These are phyloP conservation scores for Hippocampus kuda DNA, from an alignment of 2,797 vertebrate genomes.

Conservation along the genomic window DNA sequence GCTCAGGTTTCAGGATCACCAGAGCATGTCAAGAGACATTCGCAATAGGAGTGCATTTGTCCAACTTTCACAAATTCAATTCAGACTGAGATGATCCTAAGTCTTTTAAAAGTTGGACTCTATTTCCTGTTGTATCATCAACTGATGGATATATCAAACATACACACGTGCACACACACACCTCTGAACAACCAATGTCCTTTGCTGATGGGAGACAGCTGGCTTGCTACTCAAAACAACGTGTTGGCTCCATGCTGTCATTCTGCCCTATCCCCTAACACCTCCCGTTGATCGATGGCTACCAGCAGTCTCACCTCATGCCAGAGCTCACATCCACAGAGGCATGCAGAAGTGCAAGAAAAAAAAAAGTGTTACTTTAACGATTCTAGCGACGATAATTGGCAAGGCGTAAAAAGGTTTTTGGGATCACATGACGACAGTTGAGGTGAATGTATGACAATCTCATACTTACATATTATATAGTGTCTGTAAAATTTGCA, in stretches of 20 bases:
- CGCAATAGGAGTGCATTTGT: not conserved
- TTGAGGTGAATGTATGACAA: not conserved
- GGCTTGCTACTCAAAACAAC: conserved; percentile 20
- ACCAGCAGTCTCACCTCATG: conserved; percentile 25
- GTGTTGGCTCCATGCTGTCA: conserved; percentile 29
- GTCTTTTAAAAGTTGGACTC: not conserved
- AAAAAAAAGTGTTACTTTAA: not conserved
- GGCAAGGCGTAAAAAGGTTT: not conserved
- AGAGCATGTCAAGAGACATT: too few species aligned
- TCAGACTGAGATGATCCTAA: not conserved
- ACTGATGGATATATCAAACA: not conserved
- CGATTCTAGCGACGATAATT: not conserved
- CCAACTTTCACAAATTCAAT: not conserved
- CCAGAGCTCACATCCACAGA: not conserved
- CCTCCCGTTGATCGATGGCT: conserved; percentile 40
- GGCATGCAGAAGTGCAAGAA: not conserved
- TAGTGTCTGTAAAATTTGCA: not conserved
- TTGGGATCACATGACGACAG: not conserved
- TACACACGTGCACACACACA: conserved; percentile 5
- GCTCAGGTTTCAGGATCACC: too few species aligned
- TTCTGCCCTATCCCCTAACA: conserved; percentile 26
- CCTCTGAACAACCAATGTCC: conserved; percentile 8
- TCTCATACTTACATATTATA: not conserved
- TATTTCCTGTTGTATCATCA: not conserved
- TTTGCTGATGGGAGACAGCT: conserved; percentile 21